Base-by-base conservation (phyloP, 2,113 vertebrate species). In the Ctenodactylus gundi region DNA sequence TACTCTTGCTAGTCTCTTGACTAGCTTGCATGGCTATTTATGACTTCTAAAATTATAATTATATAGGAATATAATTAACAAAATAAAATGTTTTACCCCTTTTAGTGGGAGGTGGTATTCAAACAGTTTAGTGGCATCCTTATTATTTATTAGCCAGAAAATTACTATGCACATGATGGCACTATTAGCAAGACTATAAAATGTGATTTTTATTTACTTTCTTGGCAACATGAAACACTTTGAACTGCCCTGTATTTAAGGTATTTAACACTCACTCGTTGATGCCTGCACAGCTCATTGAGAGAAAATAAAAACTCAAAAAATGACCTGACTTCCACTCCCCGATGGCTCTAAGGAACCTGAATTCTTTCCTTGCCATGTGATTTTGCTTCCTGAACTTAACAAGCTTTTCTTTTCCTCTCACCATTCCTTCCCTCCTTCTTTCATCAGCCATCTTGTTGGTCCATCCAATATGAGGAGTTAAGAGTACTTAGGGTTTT, bases 171-270 rank as follows among this genome's bases (percentile, higher is more conserved):
- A 21, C 31, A 39, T 6, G 29, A 7, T 51, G 41, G 67, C 10
- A n/a, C 13, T 34, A 4, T 36, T n/a, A 36, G 98, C 98, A 98
- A 98, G 96, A 98, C 98, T 99, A 98, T 98, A 88, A 98, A 98
- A 99, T 98, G 98, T 99, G 98, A 98, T 94, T 27, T 11, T 68
- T 76, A n/a, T 75, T 65, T 94, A 6, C 23, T 62, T 62, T 25
- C 75, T 21, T 87, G 36, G 62, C 29, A 31, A 4, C 17, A 0
- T 8, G 46, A 57, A 78, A 51, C 20, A 15, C 68, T 29, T 27
- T 3, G 11, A 49, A 78, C 27, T 85, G n/a, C 10, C 89, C 67
- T 62, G 39, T 25, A 36, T 25, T 39, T 64, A 51, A 58, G 55
- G 17, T 23, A 21, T 41, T 46, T 31, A 15, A 57, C 68, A 44